Percentiles rank a stretch among this genome's conserved stretches.
These are phyloP conservation scores for Aphyosemion australe DNA, from an alignment of 2,113 vertebrate genomes.

Conservation along the genomic window DNA sequence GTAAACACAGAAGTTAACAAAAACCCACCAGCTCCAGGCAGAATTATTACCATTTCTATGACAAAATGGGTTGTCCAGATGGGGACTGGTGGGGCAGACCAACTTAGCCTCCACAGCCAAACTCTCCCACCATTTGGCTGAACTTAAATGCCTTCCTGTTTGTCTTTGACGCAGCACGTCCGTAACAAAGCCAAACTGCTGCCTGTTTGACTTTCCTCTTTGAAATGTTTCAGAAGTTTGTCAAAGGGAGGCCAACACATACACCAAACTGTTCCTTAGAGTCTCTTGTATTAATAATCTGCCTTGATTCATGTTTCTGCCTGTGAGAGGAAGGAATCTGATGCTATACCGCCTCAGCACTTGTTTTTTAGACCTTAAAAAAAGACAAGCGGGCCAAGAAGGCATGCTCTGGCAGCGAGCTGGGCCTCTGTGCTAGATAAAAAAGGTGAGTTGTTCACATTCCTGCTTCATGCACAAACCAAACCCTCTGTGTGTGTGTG, in stretches of 20 bases:
- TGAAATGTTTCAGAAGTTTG: constrained; percentile 1
- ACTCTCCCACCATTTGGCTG: constrained; percentile 27
- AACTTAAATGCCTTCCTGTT: constrained; percentile 31
- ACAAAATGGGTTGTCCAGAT: constrained; percentile 38
- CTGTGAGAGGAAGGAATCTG: constrained; percentile 15
- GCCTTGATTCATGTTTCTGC: constrained; percentile 13
- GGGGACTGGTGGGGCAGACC: constrained; percentile 31
- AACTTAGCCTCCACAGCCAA: constrained; percentile 25
- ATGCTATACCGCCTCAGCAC: constrained; percentile 10
- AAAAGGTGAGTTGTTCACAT: constrained; percentile 80
- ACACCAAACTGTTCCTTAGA: neutral
- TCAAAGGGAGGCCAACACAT: neutral
- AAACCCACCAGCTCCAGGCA: constrained; percentile 35
- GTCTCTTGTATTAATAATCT: constrained; percentile 33
- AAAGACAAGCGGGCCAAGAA: constrained; percentile 43
- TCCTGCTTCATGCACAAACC: constrained; percentile 81
- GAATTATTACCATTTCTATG: constrained; percentile 24
- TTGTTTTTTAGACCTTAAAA: constrained; percentile 43
- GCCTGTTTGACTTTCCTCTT: neutral
- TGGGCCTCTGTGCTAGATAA: constrained; percentile 66
- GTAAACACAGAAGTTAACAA: constrained; percentile 1
- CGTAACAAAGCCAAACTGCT: neutral
- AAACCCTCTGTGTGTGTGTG: constrained; percentile 66
- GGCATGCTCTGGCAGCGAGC: constrained; percentile 72
- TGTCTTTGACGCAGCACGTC: constrained; percentile 4